These are phyloP conservation scores for Euzetes globulus DNA, from an alignment of 2,888 invertebrate species.

Conservation along the genomic window DNA sequence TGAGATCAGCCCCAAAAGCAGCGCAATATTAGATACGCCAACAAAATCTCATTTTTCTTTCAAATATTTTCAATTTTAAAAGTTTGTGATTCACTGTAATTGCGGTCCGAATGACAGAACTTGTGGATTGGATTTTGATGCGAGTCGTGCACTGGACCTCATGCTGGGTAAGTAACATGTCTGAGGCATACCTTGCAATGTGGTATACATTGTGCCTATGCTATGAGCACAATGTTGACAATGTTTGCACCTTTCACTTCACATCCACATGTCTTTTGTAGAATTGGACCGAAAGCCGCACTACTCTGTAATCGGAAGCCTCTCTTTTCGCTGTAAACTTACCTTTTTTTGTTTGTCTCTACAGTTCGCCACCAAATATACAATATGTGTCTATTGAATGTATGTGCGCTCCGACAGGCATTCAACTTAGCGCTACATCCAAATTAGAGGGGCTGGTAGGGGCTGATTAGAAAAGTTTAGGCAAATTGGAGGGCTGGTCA, in stretches of 20 bases:
- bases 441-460: constrained; percentile 25
- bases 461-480: background rate
- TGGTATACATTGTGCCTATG: background rate
- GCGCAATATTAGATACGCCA: background rate
- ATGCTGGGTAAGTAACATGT: constrained; percentile 31
- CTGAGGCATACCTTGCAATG: constrained; percentile 20
- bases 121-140: constrained; percentile 22
- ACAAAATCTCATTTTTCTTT: background rate
- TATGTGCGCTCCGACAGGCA: constrained; percentile 7
- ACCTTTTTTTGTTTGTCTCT: constrained; percentile 29
- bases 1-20: background rate
- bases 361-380: constrained; percentile 12
- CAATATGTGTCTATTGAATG: constrained; percentile 7
- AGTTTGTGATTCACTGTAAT: constrained; percentile 10
- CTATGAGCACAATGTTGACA: constrained; percentile 12
- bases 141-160: constrained; percentile 13
- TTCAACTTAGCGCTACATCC: constrained; percentile 16
- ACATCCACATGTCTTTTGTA: constrained; percentile 21
- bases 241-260: constrained; percentile 26
- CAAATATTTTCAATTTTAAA: background rate
- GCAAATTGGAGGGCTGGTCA: background rate
- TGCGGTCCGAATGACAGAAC: constrained; percentile 1
- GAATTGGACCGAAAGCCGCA: constrained; percentile 16
- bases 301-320: constrained; percentile 28
- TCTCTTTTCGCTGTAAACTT: constrained; percentile 22